A percentile compares a stretch with the other conserved stretches of the same genome.
These are phyloP conservation scores for Monoplex corrugatus DNA, from an alignment of 2,888 invertebrate genomes.

Conservation along the genomic window DNA sequence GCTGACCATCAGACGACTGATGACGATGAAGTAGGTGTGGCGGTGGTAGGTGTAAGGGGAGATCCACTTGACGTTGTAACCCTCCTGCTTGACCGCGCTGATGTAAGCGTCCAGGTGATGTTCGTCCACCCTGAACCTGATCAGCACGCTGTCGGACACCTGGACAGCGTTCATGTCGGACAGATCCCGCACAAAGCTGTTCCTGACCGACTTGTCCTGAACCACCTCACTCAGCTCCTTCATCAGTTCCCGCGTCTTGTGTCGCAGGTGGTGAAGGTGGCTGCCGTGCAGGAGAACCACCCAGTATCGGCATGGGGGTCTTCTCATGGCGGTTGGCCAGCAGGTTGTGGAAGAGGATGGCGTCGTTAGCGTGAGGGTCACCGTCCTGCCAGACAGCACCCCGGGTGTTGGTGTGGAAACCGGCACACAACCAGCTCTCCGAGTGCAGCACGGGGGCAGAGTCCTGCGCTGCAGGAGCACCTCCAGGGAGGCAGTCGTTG, in stretches of 20 bases:
- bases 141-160: slow-evolving; percentile 60
- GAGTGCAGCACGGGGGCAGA: slow-evolving; percentile 54
- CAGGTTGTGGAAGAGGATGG: slow-evolving; percentile 69
- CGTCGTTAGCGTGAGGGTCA: slow-evolving; percentile 69
- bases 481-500: slow-evolving; percentile 62
- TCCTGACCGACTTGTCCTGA: slow-evolving; percentile 53
- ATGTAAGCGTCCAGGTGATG: slow-evolving; percentile 73
- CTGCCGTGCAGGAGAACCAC: slow-evolving; percentile 69
- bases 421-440: slow-evolving; percentile 69
- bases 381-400: slow-evolving; percentile 74
- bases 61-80: slow-evolving; percentile 73
- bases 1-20: slow-evolving; percentile 60
- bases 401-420: slow-evolving; percentile 64
- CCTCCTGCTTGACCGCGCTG: slow-evolving; percentile 68
- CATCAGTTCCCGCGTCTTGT: slow-evolving; percentile 65
- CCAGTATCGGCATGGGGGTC: slow-evolving; percentile 63
- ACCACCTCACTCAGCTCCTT: slow-evolving; percentile 48
- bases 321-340: slow-evolving; percentile 54
- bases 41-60: slow-evolving; percentile 67
- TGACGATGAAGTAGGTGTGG: slow-evolving; percentile 69
- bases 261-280: slow-evolving; percentile 64
- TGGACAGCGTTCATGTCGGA: slow-evolving; percentile 65
- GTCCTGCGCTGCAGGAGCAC: slow-evolving; percentile 60
- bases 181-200: slow-evolving; percentile 68
- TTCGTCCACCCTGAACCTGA: slow-evolving; percentile 72